Percentiles rank a stretch among this genome's conserved stretches.
These are phyloP conservation scores for Trissolcus basalis DNA, from an alignment of 1,140 invertebrate genomes.

Conservation along the genomic window DNA sequence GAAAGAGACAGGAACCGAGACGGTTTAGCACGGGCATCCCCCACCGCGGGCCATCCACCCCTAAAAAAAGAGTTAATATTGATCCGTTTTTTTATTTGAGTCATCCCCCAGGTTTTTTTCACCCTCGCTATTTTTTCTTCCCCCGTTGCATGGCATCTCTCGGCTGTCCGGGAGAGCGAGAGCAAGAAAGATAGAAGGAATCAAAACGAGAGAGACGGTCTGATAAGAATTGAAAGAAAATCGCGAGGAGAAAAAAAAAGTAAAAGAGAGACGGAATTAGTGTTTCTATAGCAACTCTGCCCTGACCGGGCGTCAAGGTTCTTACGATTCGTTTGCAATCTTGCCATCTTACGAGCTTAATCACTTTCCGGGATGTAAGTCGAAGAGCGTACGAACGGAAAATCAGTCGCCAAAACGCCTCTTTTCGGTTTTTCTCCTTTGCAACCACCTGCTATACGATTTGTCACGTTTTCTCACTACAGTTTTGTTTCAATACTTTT, in stretches of 20 bases:
- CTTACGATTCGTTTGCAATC: constrained; percentile 58
- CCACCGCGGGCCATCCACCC: constrained; percentile 70
- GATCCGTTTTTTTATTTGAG: constrained; percentile 76
- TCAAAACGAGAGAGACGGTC: constrained; percentile 22
- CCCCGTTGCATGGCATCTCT: constrained; percentile 63
- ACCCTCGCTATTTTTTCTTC: constrained; percentile 76
- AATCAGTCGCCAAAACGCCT: constrained; percentile 4
- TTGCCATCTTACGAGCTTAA: constrained; percentile 57
- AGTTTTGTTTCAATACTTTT: no score
- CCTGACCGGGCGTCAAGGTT: constrained; percentile 62
- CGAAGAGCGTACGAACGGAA: constrained; percentile 18
- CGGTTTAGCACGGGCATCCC: constrained; percentile 62
- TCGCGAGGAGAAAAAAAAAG: constrained; percentile 42
- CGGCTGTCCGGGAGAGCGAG: constrained; percentile 29
- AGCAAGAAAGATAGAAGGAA: constrained; percentile 14
- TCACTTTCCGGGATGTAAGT: constrained; percentile 51
- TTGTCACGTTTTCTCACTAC: no score
- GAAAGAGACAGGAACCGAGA: constrained; percentile 39
- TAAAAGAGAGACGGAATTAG: constrained; percentile 72
- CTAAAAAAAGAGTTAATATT: constrained; percentile 77
- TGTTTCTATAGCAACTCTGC: constrained; percentile 76
- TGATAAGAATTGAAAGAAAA: constrained; percentile 31
- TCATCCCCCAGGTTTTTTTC: constrained; percentile 74
- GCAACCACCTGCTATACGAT: constrained; percentile 40
- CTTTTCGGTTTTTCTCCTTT: constrained; percentile 1